These are phyloP conservation scores for Doris montereyensis DNA, from an alignment of 2,888 invertebrate species.

Conservation along the genomic window DNA sequence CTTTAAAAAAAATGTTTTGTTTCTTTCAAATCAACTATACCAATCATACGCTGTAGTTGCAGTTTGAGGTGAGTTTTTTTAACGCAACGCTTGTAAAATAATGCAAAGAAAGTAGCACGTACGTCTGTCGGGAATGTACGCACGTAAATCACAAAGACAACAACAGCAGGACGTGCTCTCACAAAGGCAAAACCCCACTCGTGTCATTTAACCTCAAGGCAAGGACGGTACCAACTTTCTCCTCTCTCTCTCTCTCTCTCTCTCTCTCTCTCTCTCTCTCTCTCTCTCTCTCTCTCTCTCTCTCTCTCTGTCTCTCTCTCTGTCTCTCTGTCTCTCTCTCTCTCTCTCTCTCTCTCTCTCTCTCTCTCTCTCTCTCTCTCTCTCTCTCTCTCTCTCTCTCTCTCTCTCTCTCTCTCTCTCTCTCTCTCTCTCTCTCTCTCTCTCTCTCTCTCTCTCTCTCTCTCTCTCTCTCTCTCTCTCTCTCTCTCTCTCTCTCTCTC, in stretches of 20 bases:
- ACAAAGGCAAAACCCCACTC: no score
- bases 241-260: neutral
- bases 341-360: neutral
- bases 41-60: no score
- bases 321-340: neutral
- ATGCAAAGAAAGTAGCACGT: no score
- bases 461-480: neutral
- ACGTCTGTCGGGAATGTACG: no score
- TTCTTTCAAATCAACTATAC: no score
- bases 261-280: neutral
- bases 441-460: neutral
- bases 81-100: no score
- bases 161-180: no score
- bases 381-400: neutral
- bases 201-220: no score
- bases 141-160: no score
- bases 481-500: neutral
- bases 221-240: neutral
- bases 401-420: neutral
- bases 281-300: neutral
- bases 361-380: neutral
- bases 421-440: neutral
- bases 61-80: no score
- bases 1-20: no score
- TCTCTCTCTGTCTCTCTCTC: neutral